These are phyloP conservation scores for Teleiodes luculella DNA, from an alignment of 2,888 invertebrate genomes.

Conservation along the genomic window DNA sequence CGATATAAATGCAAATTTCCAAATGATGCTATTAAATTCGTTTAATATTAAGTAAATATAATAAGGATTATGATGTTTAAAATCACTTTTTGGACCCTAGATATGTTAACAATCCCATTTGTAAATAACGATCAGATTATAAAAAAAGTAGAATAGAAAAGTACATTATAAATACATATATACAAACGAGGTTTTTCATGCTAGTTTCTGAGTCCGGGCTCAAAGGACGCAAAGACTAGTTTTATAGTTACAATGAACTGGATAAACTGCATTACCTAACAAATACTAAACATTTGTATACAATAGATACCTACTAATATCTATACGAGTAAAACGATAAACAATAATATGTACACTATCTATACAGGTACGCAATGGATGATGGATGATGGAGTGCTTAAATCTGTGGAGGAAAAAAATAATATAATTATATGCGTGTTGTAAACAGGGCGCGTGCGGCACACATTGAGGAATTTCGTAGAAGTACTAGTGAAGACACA, in stretches of 20 bases:
- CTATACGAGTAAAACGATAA: background rate
- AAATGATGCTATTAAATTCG: conserved; percentile 6
- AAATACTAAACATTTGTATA: background rate
- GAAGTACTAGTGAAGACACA: too few species aligned
- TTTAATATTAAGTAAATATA: conserved; percentile 9
- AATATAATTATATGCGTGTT: too few species aligned
- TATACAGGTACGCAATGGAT: conserved; percentile 1
- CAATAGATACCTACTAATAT: too few species aligned
- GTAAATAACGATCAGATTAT: background rate
- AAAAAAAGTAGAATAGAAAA: background rate
- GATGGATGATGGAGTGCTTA: background rate
- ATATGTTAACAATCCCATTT: conserved; percentile 19
- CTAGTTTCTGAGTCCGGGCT: conserved; percentile 66
- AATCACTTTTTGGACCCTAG: conserved; percentile 35
- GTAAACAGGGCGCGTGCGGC: too few species aligned
- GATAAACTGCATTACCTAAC: background rate
- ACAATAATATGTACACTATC: background rate
- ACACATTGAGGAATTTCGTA: too few species aligned
- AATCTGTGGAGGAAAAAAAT: background rate
- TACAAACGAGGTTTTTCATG: background rate
- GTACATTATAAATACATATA: background rate
- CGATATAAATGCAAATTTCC: conserved; percentile 6
- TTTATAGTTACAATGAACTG: conserved; percentile 2
- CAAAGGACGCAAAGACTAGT: conserved; percentile 63
- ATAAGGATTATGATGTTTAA: background rate